These are phyloP conservation scores for Heliconius sara DNA, from an alignment of 2,888 invertebrate genomes.

Conservation along the genomic window DNA sequence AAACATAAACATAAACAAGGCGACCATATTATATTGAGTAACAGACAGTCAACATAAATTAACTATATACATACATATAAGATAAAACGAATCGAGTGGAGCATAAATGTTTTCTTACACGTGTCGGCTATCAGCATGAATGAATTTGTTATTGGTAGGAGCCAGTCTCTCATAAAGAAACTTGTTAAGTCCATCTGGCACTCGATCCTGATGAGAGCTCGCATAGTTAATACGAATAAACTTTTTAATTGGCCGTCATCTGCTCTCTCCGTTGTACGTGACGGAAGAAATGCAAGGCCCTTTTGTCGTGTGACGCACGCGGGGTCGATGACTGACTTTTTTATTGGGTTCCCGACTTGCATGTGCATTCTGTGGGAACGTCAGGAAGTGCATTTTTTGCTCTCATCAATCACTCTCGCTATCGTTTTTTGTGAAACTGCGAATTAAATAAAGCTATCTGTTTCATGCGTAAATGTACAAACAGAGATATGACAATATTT, in stretches of 20 bases:
- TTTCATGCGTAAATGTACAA: conserved; percentile 38
- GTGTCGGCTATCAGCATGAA: conserved; percentile 37
- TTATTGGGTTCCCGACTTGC: conserved; percentile 65
- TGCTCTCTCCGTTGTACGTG: conserved; percentile 67
- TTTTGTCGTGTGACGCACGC: conserved; percentile 77
- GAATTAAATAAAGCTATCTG: conserved; percentile 42
- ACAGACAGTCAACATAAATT: conserved; percentile 4
- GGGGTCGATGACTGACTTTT: conserved; percentile 78
- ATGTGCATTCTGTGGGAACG: conserved; percentile 76
- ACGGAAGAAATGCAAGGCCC: conserved; percentile 66
- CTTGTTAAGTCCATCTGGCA: conserved; percentile 75
- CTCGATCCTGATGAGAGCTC: conserved; percentile 63
- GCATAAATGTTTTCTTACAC: conserved; percentile 28
- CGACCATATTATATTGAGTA: not conserved
- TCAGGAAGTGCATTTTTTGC: conserved; percentile 57
- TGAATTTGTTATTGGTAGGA: conserved; percentile 39
- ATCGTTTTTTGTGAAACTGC: conserved; percentile 44
- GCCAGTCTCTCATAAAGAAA: conserved; percentile 56
- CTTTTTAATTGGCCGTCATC: conserved; percentile 82
- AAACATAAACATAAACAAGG: not conserved
- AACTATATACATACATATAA: not conserved
- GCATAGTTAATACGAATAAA: conserved; percentile 79
- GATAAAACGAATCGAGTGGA: conserved; percentile 24
- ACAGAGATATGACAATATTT: conserved; percentile 10
- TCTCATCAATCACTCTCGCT: conserved; percentile 45